Percentiles rank a stretch among this genome's conserved stretches.
Conservation (phyloP, 2,797 vertebrate species). For the Lepidocolaptes lacrymiger region DNA sequence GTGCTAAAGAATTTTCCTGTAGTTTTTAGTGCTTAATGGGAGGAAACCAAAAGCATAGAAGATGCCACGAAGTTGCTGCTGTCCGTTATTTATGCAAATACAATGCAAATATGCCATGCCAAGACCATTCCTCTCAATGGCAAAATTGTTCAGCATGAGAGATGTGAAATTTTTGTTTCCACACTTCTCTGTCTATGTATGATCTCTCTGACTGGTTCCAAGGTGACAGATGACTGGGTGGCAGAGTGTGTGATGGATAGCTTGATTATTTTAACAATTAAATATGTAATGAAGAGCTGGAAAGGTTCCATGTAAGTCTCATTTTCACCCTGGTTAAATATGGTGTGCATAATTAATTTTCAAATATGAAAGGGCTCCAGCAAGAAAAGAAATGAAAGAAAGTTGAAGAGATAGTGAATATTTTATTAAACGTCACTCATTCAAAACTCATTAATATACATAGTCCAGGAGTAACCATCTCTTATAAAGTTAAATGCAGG, state of each 20-base stretch:
- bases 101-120: fast-evolving
- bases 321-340: conserved; percentile 74
- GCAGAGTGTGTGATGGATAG: conserved; percentile 63
- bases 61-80: background rate
- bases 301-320: conserved; percentile 72
- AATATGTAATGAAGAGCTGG: conserved; percentile 75
- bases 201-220: conserved; percentile 28
- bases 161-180: conserved; percentile 4
- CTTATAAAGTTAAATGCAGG: conserved; percentile 17
- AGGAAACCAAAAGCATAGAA: background rate
- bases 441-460: conserved; percentile 72
- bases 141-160: background rate
- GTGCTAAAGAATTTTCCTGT: background rate
- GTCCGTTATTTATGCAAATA: background rate
- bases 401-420: conserved; percentile 68
- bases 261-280: conserved; percentile 79
- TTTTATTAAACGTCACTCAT: conserved; percentile 75
- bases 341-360: conserved; percentile 77
- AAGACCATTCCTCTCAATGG: background rate
- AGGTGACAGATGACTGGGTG: conserved; percentile 66
- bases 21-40: background rate
- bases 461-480: conserved; percentile 50
- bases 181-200: background rate
- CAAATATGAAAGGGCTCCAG: conserved; percentile 62
- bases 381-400: conserved; percentile 70